Base-by-base conservation (phyloP, 2,797 vertebrate genomes). In the Sciurus vulgaris region DNA sequence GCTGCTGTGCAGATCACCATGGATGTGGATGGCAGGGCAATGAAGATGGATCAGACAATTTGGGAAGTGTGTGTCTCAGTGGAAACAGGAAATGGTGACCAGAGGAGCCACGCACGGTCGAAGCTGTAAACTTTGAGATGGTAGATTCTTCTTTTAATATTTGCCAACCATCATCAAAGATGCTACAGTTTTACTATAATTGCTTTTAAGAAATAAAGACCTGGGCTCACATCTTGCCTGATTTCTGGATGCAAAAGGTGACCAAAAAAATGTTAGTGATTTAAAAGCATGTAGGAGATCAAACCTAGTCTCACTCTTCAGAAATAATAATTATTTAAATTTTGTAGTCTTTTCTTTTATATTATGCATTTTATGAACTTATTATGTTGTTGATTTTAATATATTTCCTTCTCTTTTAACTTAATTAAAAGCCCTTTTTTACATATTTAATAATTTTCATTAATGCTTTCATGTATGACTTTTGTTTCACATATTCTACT, bases 21-120 rank as follows among this genome's bases (percentile, higher is more conserved):
- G 1, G 10, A 35, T 38, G 7, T 38, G 3, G 0, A 26, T 22
- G 24, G 56, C 8, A 59, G 22, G 9, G 0, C 24, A 10, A 59
- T 2, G 20, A 3, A 1, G 10, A 26, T 3, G 22, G 7, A 59
- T 61, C 61, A 63, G 10, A 63, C 26, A 30, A 63, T 73, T 47
- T 44, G 12, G 72, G 35, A 72, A 73, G 24, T 2, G 38, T 41
- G 24, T 44, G 41, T 44, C 41, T 73, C 72, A 44, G 12, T 26
- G 41, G 24, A 44, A 73, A 12, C 11, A 41, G 38, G 22, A 24
- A 28, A 4, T 26, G 11, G 22, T 26, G 5, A 41, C 12, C 24
- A 44, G 7, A 47, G 44, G 44, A 9, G 44, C 44, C 44, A 44
- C 44, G 6, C 44, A 44, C 38, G 8, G 38, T 28, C 26, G 30